Percentiles rank a stretch among this genome's conserved stretches.
Conservation (phyloP, 2,113 vertebrate genomes). For the Mellivora capensis region DNA sequence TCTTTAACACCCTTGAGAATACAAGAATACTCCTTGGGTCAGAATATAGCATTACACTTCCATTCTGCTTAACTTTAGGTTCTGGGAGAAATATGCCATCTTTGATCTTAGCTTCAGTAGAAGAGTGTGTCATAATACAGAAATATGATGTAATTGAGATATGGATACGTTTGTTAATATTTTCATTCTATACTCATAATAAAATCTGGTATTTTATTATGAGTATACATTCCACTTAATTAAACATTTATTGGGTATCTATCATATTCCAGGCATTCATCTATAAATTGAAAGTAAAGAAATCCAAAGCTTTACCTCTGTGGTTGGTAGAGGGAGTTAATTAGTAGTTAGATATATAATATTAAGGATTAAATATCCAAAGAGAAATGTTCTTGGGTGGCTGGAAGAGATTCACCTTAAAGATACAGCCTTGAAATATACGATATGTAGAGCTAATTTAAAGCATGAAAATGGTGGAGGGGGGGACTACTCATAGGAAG, state of each 20-base stretch:
- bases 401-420: background rate
- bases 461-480: background rate
- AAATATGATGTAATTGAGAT: background rate
- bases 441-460: background rate
- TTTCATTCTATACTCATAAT: background rate
- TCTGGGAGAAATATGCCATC: background rate
- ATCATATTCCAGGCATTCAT: background rate
- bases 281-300: background rate
- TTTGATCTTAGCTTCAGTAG: background rate
- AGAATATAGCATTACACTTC: background rate
- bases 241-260: background rate
- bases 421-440: background rate
- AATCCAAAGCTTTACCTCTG: background rate
- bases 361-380: background rate
- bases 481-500: background rate
- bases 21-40: background rate
- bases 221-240: background rate
- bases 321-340: background rate
- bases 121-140: background rate
- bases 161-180: background rate
- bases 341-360: background rate
- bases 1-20: background rate
- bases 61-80: background rate
- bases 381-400: background rate
- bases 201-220: background rate